These are phyloP conservation scores for Phoxinus dragarum DNA, from an alignment of 2,797 vertebrate genomes.

Conservation along the genomic window DNA sequence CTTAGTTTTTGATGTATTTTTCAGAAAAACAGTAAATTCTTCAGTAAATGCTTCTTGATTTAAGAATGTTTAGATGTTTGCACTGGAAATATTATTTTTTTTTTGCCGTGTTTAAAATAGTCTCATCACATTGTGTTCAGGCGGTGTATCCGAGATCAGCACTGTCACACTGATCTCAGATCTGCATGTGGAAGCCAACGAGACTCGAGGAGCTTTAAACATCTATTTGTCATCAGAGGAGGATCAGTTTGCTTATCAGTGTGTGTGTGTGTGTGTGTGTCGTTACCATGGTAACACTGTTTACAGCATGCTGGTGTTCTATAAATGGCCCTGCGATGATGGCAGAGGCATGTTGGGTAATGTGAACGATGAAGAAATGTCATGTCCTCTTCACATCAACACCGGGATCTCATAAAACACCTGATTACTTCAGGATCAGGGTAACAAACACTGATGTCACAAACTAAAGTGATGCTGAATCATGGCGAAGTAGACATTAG, in stretches of 20 bases:
- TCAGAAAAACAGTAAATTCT: no score
- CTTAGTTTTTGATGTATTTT: no score
- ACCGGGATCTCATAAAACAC: no score
- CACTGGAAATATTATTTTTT: no score
- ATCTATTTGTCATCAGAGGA: slow-evolving; percentile 76
- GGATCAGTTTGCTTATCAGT: slow-evolving; percentile 80
- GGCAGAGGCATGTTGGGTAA: slow-evolving; percentile 67
- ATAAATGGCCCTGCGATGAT: slow-evolving; percentile 85
- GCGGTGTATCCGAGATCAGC: background rate
- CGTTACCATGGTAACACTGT: slow-evolving; percentile 91
- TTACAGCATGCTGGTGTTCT: slow-evolving; percentile 84
- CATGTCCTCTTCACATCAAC: background rate
- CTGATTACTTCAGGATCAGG: background rate
- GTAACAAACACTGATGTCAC: background rate
- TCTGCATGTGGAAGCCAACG: background rate
- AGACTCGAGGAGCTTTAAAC: slow-evolving; percentile 71
- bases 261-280: slow-evolving; percentile 79
- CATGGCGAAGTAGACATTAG: background rate
- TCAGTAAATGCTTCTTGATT: no score
- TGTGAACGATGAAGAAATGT: slow-evolving; percentile 1
- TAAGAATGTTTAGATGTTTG: no score
- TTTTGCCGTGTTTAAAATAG: no score
- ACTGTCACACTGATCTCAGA: background rate
- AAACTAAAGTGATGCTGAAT: background rate
- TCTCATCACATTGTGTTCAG: background rate